These are phyloP conservation scores for Anguilla pacifica DNA, from an alignment of 2,797 vertebrate genomes.

Conservation along the genomic window DNA sequence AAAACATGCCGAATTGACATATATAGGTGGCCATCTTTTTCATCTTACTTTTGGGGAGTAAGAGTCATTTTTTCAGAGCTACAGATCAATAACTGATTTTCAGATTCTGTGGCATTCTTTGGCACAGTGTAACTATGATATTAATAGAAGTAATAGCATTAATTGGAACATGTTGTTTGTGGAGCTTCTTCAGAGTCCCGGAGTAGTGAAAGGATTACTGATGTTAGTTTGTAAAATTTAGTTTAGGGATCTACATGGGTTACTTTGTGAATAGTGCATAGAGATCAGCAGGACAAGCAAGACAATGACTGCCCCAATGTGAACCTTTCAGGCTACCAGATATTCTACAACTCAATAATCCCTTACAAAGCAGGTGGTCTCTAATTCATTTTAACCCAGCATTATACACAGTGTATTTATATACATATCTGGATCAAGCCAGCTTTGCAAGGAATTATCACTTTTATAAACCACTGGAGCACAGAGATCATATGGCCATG, in stretches of 20 bases:
- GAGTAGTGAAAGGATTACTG: not conserved
- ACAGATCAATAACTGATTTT: not conserved
- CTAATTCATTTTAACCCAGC: not conserved
- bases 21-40: not conserved
- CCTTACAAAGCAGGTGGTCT: slow-evolving; percentile 48
- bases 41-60: not conserved
- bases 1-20: not conserved
- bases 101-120: not conserved
- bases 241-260: slow-evolving; percentile 1
- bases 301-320: not conserved
- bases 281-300: not conserved
- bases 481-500: not conserved
- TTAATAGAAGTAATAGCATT: not conserved
- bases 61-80: not conserved
- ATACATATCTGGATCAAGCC: slow-evolving; percentile 25
- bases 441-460: slow-evolving; percentile 48
- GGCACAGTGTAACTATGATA: not conserved
- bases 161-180: not conserved
- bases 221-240: not conserved
- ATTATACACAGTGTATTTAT: not conserved
- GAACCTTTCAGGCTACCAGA: not conserved
- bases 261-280: not conserved
- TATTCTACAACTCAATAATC: slow-evolving; percentile 47
- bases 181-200: not conserved
- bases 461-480: slow-evolving; percentile 44